Base-by-base conservation (phyloP, 1,140 invertebrate species). In the Sycophila sp. region DNA sequence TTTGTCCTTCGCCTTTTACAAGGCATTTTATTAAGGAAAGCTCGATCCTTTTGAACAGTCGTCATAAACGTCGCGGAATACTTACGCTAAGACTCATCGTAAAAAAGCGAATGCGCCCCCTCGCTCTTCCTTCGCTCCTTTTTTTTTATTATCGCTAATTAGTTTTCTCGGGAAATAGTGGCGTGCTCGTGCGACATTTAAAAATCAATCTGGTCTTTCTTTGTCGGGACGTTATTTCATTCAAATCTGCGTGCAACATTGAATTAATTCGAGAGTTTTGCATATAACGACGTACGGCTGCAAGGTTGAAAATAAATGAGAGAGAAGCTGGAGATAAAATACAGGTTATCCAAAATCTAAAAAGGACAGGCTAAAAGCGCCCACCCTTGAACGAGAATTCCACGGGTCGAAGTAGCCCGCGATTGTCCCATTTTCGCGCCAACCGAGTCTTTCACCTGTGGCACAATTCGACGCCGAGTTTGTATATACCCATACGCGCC, bases 381-480 rank as follows among this genome's bases (percentile, higher is more conserved):
- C 17, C 15, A 59, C 55, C 38, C 55, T 58, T 40, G 32, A 42
- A 24, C 32, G 30, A 32, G 30, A 68, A 78, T 77, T 76, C 79
- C 78, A 80, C 78, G 77, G 79, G 83, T 77, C 81, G 77, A 75
- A 81, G 78, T 81, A 51, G 47, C 81, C 75, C 76, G 79, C 73
- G 73, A 74, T 74, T 82, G 82, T 83, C 80, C 78, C 76, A 84
- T 85, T 80, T 83, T 81, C n/a, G 11, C 49, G 49, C 72, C 73
- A 17, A 22, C 55, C 15, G 55, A 36, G 73, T 78, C 80, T 85
- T 85, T 85, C 81, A 84, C 82, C 83, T 85, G 78, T 79, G 69
- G 65, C 75, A 72, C 72, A 76, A 71, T 77, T 72, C 68, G 40
- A 68, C 4, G 19, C n/a, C 22, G 58, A 55, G 73, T 65, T 53